Percentiles rank a stretch among this genome's conserved stretches.
Evolutionary conservation across 2,888 invertebrate species (phyloP).

Genomic region (Hybos culiciformis): DNA sequence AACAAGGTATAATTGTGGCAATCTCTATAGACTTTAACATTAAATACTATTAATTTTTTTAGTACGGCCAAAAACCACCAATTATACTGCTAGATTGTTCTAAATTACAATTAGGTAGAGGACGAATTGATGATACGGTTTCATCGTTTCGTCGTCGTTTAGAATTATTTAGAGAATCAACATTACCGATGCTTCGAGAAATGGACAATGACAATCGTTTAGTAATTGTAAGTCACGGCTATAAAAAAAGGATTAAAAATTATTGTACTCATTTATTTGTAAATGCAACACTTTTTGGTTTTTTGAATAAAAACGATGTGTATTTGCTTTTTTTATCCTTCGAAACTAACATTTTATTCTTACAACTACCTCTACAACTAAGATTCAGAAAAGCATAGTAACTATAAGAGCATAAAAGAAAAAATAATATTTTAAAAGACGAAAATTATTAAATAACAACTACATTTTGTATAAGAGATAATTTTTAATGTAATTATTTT

Average conservation of each 20-base stretch:
- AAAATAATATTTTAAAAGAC: no score
- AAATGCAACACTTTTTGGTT: neutral
- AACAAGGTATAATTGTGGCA: constrained; percentile 55
- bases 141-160: constrained; percentile 71
- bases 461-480: no score
- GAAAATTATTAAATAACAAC: no score
- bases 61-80: constrained; percentile 66
- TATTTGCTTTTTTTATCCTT: neutral
- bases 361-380: no score
- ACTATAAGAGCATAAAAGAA: no score
- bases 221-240: constrained; percentile 69
- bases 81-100: constrained; percentile 82
- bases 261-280: neutral
- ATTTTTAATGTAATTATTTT: no score
- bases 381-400: no score
- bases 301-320: neutral
- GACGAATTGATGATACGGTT: constrained; percentile 72
- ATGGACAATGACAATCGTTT: constrained; percentile 71
- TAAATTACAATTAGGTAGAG: constrained; percentile 73
- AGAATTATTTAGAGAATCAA: constrained; percentile 74
- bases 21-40: no score
- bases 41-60: constrained; percentile 20
- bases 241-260: neutral
- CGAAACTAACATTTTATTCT: no score
- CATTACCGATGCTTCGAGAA: constrained; percentile 76